Evolutionary conservation across 2,113 vertebrate species (phyloP).

Genomic region (Pelvicachromis taeniatus): DNA sequence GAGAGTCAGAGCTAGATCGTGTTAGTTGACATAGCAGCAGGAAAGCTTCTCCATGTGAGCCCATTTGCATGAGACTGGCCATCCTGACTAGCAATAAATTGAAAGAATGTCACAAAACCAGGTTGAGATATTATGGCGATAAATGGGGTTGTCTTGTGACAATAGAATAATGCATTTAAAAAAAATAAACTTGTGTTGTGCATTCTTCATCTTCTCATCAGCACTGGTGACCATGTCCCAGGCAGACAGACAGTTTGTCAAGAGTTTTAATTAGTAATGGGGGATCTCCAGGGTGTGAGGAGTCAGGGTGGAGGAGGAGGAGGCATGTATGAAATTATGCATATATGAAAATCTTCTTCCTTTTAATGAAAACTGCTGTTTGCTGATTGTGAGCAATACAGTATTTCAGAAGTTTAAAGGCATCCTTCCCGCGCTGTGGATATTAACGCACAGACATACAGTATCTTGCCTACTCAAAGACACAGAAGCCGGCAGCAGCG

Average conservation of each 20-base stretch:
- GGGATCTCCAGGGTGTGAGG: conserved; percentile 64
- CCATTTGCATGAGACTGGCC: conserved; percentile 37
- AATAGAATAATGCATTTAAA: conserved; percentile 20
- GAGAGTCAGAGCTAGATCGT: background rate
- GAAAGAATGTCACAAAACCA: conserved; percentile 5
- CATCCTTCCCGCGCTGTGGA: conserved; percentile 5
- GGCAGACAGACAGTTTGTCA: conserved; percentile 78
- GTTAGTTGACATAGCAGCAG: background rate
- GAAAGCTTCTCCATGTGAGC: background rate
- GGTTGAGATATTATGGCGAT: conserved; percentile 50
- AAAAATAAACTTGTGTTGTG: conserved; percentile 40
- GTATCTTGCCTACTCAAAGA: conserved; percentile 17
- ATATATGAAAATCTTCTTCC: conserved; percentile 11
- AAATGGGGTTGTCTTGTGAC: conserved; percentile 45
- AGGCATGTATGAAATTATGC: conserved; percentile 1
- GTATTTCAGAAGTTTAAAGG: conserved; percentile 28
- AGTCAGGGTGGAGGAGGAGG: conserved; percentile 74
- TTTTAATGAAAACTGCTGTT: conserved; percentile 21
- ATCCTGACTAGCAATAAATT: conserved; percentile 31
- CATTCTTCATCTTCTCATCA: conserved; percentile 60
- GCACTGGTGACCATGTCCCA: conserved; percentile 45
- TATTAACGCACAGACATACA: conserved; percentile 5
- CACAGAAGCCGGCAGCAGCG: conserved; percentile 59
- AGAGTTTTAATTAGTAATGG: conserved; percentile 84
- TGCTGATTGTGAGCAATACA: conserved; percentile 25